Evolutionary conservation across 2,113 vertebrate species (phyloP), one percentile per base, ranked within the genome.

Genomic region (Turdus rufiventris): DNA sequence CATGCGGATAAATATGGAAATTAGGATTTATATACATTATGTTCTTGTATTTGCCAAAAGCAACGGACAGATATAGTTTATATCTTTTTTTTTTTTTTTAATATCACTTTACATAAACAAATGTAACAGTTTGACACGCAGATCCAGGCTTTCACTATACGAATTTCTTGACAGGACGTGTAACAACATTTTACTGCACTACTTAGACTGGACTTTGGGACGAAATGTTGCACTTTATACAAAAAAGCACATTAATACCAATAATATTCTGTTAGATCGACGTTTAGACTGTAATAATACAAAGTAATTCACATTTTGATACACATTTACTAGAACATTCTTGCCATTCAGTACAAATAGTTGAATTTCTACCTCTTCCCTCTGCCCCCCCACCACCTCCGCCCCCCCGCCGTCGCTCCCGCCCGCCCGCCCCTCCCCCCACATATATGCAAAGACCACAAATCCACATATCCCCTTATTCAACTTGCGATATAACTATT

Each of bases 1-100:
- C 99, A 99, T 99, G 99, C 99, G 98, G 99, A 99, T 99, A 99
- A 99, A 99, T 99, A 99, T 99, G 99, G 99, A 99, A 99, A 99
- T 99, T 98, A 98, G 98, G 98, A 98, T 98, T 98, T 99, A 99
- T 99, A 98, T 99, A 99, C 99, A 99, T 98, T 98, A 98, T 98
- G 98, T 98, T 98, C 98, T 98, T 98, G 98, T 98, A 98, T 98
- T 98, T 98, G 98, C 98, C 98, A 99, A 98, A 99, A 99, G 99
- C 98, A 99, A 99, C 95, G 98, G 98, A 99, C 99, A 99, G 98
- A 98, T 98, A 98, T 98, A 98, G 97, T 97, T 98, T 98, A 98
- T 98, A 98, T 98, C 97, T 98, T 98, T 98, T 96, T 97, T 94
- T 96, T 98, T 98, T 93, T 96, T 98, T 98, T 98, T 99, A 99